These are phyloP conservation scores for Lethenteron camtschaticum DNA, from an alignment of 2,113 vertebrate genomes.

Conservation along the genomic window DNA sequence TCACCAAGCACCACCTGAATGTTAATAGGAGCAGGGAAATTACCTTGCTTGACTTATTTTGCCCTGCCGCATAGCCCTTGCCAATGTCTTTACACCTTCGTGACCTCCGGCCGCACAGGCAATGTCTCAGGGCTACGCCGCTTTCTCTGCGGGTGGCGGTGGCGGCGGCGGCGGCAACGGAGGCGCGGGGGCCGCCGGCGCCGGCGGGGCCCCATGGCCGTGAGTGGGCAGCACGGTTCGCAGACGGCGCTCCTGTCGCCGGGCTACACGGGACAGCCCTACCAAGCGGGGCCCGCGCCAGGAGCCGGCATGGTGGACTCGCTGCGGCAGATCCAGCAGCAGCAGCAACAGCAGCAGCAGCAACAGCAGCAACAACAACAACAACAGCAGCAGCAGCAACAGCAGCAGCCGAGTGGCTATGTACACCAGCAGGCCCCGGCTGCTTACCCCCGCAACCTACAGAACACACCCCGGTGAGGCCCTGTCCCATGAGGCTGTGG, in stretches of 20 bases:
- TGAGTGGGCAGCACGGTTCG: constrained; percentile 45
- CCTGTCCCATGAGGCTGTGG: too few species aligned
- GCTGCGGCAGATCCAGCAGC: constrained; percentile 60
- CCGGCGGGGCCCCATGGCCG: constrained; percentile 54
- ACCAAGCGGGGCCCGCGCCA: constrained; percentile 52
- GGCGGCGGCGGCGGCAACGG: too few species aligned
- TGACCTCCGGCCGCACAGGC: constrained; percentile 12
- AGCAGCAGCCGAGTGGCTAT: constrained; percentile 52
- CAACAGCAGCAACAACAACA: constrained; percentile 10
- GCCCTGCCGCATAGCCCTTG: too few species aligned
- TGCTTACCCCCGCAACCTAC: constrained; percentile 46
- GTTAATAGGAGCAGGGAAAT: too few species aligned
- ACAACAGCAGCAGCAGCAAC: constrained; percentile 59
- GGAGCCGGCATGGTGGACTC: constrained; percentile 66
- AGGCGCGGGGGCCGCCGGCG: constrained; percentile 17
- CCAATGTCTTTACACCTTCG: too few species aligned
- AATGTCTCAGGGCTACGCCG: constrained; percentile 39
- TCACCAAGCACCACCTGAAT: too few species aligned
- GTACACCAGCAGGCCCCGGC: constrained; percentile 74
- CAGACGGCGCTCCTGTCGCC: constrained; percentile 45
- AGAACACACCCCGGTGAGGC: constrained; percentile 48
- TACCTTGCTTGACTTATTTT: too few species aligned
- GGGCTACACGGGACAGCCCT: constrained; percentile 50
- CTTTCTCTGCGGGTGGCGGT: too few species aligned
- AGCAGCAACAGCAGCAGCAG: constrained; percentile 11